Evolutionary conservation across 2,797 vertebrate species (phyloP).

Genomic region (Acomys russatus): DNA sequence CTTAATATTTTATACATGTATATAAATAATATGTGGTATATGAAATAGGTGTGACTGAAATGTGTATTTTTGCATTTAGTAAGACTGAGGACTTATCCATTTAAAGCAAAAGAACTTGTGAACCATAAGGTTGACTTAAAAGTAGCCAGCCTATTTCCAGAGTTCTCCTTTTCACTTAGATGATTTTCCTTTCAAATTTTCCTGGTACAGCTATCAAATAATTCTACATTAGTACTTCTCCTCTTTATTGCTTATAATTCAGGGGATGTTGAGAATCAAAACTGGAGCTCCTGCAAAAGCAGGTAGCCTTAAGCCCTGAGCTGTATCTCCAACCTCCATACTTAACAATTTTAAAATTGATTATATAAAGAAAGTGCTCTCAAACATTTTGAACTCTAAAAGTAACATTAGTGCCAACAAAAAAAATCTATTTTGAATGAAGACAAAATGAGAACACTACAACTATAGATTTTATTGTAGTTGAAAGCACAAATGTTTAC

Average conservation of each 20-base stretch:
- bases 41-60: conserved; percentile 18
- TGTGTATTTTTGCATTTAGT: conserved; percentile 35
- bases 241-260: not conserved
- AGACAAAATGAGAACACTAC: conserved; percentile 10
- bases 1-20: not conserved
- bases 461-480: not conserved
- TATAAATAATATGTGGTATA: not conserved
- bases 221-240: conserved; percentile 17
- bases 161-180: conserved; percentile 43
- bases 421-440: not conserved
- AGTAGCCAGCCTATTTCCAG: conserved; percentile 59
- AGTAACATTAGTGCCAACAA: not conserved
- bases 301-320: not conserved
- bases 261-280: no score
- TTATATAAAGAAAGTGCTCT: not conserved
- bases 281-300: no score
- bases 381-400: not conserved
- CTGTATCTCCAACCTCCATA: not conserved
- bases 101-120: conserved; percentile 26
- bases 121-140: conserved; percentile 57
- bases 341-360: not conserved
- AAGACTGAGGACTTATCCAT: conserved; percentile 54
- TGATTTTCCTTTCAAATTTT: conserved; percentile 64
- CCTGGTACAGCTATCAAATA: conserved; percentile 42
- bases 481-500: not conserved